phyloP scores from a whole-genome alignment of 2,113 vertebrate species.

The Lasiurus cinereus region DNA sequence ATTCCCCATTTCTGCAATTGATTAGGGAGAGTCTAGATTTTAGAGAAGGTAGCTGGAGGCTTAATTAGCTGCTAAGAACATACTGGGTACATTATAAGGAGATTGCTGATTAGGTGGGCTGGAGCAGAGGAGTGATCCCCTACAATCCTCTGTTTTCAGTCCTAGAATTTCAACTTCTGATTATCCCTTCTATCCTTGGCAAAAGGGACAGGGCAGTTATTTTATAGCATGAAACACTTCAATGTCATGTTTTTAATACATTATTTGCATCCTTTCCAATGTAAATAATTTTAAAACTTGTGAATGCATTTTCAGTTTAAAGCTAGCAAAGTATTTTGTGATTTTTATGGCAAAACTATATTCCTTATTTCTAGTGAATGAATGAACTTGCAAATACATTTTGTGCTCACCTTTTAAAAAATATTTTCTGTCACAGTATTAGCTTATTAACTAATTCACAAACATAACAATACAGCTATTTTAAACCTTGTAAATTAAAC shows the following conservation, averaged over 20 bases:
- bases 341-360: conserved; percentile 50
- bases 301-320: conserved; percentile 64
- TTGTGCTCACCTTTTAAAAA: conserved; percentile 60
- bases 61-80: conserved; percentile 32
- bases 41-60: neutral
- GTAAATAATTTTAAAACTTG: conserved; percentile 15
- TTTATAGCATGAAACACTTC: conserved; percentile 54
- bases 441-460: conserved; percentile 70
- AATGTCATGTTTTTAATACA: conserved; percentile 69
- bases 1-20: neutral
- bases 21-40: neutral
- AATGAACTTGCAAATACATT: conserved; percentile 50
- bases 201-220: conserved; percentile 10
- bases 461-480: conserved; percentile 74
- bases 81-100: neutral
- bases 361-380: conserved; percentile 18
- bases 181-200: neutral
- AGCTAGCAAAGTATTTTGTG: conserved; percentile 50
- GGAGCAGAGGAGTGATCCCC: neutral
- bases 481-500: conserved; percentile 71
- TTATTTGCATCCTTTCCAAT: too few species aligned
- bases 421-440: conserved; percentile 68
- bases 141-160: neutral
- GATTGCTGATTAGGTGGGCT: neutral
- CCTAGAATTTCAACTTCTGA: neutral